Percentiles rank a stretch among this genome's conserved stretches.
phyloP scores from a whole-genome alignment of 2,888 invertebrate species.

The Capitulum mitella region DNA sequence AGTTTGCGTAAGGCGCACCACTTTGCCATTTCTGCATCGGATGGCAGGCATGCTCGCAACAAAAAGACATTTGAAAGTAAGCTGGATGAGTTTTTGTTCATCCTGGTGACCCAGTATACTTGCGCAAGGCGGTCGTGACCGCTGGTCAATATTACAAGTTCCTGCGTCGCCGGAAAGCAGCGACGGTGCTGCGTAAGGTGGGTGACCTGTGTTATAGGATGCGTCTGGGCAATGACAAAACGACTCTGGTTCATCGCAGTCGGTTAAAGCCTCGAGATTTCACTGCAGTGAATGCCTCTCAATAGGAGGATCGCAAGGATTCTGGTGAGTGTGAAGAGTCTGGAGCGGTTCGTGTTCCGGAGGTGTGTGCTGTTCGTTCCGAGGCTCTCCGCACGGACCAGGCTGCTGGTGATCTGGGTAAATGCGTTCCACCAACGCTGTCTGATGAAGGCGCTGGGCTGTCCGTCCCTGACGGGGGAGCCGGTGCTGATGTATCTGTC shows the following conservation, averaged over 20 bases:
- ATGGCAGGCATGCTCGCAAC: not conserved
- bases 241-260: not conserved
- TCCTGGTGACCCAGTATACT: not conserved
- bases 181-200: not conserved
- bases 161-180: not conserved
- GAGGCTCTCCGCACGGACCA: too few relatives aligned
- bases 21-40: not conserved
- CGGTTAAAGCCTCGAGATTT: not conserved
- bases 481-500: too few relatives aligned
- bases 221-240: not conserved
- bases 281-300: not conserved
- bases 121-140: not conserved
- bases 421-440: too few relatives aligned
- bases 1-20: not conserved
- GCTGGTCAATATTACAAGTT: not conserved
- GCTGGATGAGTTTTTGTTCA: not conserved
- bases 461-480: too few relatives aligned
- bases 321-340: not conserved
- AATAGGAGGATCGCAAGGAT: not conserved
- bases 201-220: not conserved
- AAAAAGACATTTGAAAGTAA: not conserved
- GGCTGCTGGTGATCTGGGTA: not conserved
- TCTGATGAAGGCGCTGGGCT: too few relatives aligned
- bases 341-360: not conserved
- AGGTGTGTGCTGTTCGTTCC: conserved; percentile 14